Evolutionary conservation across 92 coral and sea anemone species (phyloP).

Genomic region (Zoanthus sansibaricus): DNA sequence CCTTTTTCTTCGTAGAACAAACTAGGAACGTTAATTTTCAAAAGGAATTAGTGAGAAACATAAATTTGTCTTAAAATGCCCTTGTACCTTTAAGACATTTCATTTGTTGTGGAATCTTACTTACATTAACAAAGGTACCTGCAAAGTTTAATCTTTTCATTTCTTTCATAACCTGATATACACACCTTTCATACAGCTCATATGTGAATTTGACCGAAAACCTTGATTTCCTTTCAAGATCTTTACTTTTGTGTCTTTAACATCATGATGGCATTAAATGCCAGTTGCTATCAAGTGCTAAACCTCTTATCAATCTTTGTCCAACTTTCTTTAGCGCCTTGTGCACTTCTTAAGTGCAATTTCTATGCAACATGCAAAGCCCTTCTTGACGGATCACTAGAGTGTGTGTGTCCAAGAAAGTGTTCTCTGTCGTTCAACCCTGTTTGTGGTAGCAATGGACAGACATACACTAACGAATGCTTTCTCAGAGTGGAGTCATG

Average conservation of each 20-base stretch:
- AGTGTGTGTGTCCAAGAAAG: constrained; percentile 89
- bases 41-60: no score
- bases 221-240: no score
- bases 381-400: constrained; percentile 84
- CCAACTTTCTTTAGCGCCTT: constrained; percentile 73
- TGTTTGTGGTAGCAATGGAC: constrained; percentile 93
- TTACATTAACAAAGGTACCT: neutral
- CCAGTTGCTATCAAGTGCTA: neutral
- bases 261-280: no score
- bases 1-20: neutral
- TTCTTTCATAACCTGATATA: neutral
- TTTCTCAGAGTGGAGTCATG: constrained; percentile 87
- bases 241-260: no score
- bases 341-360: constrained; percentile 85
- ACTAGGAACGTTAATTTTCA: neutral
- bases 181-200: no score
- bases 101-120: neutral
- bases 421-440: constrained; percentile 88
- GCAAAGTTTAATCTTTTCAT: neutral
- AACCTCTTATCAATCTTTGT: neutral
- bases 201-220: no score
- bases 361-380: constrained; percentile 86
- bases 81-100: neutral
- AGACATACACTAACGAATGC: constrained; percentile 92
- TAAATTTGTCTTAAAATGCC: neutral